Base-by-base conservation (phyloP, 2,113 vertebrate genomes). In the Motacilla alba region DNA sequence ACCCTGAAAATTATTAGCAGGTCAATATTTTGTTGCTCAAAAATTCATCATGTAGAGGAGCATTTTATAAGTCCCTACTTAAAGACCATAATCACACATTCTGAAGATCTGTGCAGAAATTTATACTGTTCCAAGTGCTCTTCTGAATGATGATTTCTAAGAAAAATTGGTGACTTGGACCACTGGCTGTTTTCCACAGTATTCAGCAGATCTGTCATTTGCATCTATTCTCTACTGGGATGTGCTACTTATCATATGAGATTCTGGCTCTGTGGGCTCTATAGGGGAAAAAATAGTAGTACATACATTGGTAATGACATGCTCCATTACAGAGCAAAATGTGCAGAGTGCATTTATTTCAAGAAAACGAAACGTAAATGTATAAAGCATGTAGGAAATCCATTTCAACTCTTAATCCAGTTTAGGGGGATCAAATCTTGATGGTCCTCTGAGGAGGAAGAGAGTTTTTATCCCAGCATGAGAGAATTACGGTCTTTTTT, bases 321-420 rank as follows among this genome's bases (percentile, higher is more conserved):
- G 89, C 69, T 95, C 81, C 91, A 97, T 97, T 97, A 92, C 93
- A 94, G 93, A 96, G 94, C 96, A 93, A 96, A 96, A 96, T 90
- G 91, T 91, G 80, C 77, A 79, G 74, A 93, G 87, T 87, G 84
- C 84, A 87, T 75, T 94, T 58, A 72, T 87, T 95, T 95, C 70
- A 85, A 91, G 89, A 91, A 80, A 95, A 94, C 0, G 12, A 91
- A 95, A 92, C 9, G 7, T 62, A 86, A 88, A 80, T 62, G 79
- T 49, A 92, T 69, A 97, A 95, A 96, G 93, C 95, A 72, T n/a
- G 82, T 27, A 92, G 92, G 96, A 97, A 97, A 93, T 96, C 95
- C 88, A 96, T 97, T 90, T 98, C 4, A 46, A 93, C 88, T 77
- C 93, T 93, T 97, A 97, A 97, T 97, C 91, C 94, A 89, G 83